Percentiles rank a stretch among this genome's conserved stretches.
Conservation (phyloP, 2,888 invertebrate genomes). For the Acronicta leporina region DNA sequence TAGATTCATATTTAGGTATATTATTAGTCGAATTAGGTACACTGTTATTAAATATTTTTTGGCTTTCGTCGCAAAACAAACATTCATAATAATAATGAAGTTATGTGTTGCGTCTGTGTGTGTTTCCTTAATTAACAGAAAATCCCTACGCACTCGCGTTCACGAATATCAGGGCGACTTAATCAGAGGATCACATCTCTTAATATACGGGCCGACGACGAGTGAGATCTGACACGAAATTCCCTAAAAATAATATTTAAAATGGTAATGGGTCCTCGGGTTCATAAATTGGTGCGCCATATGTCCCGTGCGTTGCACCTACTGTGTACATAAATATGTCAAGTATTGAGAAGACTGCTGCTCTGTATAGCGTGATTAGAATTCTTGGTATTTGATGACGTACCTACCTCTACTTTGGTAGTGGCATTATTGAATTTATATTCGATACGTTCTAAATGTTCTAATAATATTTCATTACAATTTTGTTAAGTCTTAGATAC, state of each 20-base stretch:
- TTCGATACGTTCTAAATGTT: slow-evolving; percentile 2
- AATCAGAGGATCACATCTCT: slow-evolving; percentile 88
- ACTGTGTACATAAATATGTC: slow-evolving; percentile 89
- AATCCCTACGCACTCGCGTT: slow-evolving; percentile 73
- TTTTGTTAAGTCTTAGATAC: no score
- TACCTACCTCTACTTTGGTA: slow-evolving; percentile 15
- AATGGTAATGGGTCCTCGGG: slow-evolving; percentile 87
- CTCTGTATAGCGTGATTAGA: slow-evolving; percentile 68
- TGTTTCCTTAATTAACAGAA: slow-evolving; percentile 84
- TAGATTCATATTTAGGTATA: no score
- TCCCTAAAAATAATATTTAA: slow-evolving; percentile 90
- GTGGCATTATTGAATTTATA: slow-evolving; percentile 1
- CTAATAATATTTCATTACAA: neutral
- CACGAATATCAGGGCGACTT: slow-evolving; percentile 82
- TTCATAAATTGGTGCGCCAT: slow-evolving; percentile 89
- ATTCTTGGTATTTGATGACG: slow-evolving; percentile 72
- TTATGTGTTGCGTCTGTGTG: slow-evolving; percentile 53
- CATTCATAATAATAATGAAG: slow-evolving; percentile 59
- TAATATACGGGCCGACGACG: slow-evolving; percentile 85
- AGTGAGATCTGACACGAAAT: slow-evolving; percentile 89
- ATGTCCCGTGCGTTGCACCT: slow-evolving; percentile 87
- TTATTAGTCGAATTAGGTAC: no score
- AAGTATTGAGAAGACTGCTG: slow-evolving; percentile 83
- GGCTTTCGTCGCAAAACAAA: slow-evolving; percentile 19
- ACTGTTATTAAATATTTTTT: neutral